phyloP scores from a whole-genome alignment of 2,797 vertebrate genomes.

The Pygocentrus nattereri region DNA sequence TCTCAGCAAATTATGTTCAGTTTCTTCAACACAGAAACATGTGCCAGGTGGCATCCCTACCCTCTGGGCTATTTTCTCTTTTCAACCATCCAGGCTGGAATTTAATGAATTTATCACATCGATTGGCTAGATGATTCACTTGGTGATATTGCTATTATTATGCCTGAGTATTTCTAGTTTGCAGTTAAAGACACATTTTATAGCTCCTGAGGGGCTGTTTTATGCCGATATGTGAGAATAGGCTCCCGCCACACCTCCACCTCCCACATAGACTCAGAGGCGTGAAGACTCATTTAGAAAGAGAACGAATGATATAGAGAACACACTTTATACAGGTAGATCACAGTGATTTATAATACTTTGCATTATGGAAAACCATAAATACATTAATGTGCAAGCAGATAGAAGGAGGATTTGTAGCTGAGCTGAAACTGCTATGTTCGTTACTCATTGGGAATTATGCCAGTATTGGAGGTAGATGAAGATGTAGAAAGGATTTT shows the following conservation, averaged over 20 bases:
- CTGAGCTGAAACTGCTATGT: conserved; percentile 16
- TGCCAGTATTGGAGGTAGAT: conserved; percentile 24
- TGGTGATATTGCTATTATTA: conserved; percentile 63
- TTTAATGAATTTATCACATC: conserved; percentile 63
- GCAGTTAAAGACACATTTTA: conserved; percentile 65
- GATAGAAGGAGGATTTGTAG: conserved; percentile 26
- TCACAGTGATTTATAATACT: conserved; percentile 46
- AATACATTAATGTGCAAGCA: conserved; percentile 30
- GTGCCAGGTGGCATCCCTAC: conserved; percentile 45
- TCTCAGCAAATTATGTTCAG: conserved; percentile 42
- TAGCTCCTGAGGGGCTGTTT: conserved; percentile 60
- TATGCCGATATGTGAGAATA: conserved; percentile 55
- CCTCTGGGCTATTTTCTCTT: conserved; percentile 50
- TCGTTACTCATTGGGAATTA: conserved; percentile 13
- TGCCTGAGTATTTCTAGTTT: conserved; percentile 63
- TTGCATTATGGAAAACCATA: conserved; percentile 21
- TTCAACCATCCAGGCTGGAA: conserved; percentile 42
- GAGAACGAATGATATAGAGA: conserved; percentile 23
- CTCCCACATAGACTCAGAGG: conserved; percentile 21
- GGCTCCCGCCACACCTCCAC: conserved; percentile 20
- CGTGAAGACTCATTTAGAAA: conserved; percentile 47
- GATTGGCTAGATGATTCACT: conserved; percentile 65
- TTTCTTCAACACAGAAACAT: neutral
- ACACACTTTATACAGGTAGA: conserved; percentile 41
- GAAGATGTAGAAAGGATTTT: conserved; percentile 36